phyloP scores from a whole-genome alignment of 2,113 vertebrate genomes.

The Platichthys stellatus region DNA sequence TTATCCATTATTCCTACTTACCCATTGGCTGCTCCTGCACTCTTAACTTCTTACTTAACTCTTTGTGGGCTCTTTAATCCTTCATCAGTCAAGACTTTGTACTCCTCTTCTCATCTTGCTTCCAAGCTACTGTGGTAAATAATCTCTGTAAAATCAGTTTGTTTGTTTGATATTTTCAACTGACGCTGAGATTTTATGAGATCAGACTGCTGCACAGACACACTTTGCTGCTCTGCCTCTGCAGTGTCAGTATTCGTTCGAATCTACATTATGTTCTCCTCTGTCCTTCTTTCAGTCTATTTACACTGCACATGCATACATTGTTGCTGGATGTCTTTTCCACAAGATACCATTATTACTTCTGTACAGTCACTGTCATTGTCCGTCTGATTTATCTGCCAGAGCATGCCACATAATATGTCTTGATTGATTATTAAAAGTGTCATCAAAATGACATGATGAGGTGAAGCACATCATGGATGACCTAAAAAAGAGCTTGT shows the following conservation, averaged over 20 bases:
- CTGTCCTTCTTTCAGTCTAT: not conserved
- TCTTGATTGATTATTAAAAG: not conserved
- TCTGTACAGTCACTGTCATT: not conserved
- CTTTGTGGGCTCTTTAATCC: no score
- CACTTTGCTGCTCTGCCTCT: not conserved
- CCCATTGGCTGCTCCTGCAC: no score
- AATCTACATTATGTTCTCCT: constrained; percentile 22
- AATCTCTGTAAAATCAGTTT: no score
- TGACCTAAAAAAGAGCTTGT: not conserved
- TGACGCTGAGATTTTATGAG: not conserved
- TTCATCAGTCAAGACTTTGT: no score
- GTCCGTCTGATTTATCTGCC: not conserved
- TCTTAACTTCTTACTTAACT: no score
- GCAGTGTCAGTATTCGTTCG: constrained; percentile 38
- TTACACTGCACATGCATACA: constrained; percentile 11
- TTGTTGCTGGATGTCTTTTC: not conserved
- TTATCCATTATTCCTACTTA: no score
- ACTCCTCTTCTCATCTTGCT: no score
- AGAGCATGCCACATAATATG: not conserved
- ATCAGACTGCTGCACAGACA: constrained; percentile 1
- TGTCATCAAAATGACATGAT: not conserved
- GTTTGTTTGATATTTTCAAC: not conserved
- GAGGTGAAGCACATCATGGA: constrained; percentile 1
- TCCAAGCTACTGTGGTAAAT: no score
- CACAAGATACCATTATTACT: not conserved